Percentiles rank a stretch among this genome's conserved stretches.
Evolutionary conservation across 2,797 vertebrate genomes (phyloP).

Genomic region (Scyliorhinus canicula): DNA sequence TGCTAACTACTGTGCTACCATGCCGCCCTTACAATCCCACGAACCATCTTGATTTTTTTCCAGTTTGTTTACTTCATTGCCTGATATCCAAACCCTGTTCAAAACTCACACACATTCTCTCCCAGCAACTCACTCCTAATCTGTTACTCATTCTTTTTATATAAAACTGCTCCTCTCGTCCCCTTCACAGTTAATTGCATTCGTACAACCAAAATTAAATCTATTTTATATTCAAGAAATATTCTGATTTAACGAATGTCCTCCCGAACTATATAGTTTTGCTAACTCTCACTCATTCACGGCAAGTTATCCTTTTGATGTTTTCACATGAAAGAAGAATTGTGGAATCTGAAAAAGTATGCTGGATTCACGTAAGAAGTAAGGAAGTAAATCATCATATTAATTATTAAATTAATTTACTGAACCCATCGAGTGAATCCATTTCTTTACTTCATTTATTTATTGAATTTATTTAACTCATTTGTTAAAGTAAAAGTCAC

Average conservation of each 20-base stretch:
- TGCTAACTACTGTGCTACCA: no score
- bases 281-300: no score
- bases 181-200: background rate
- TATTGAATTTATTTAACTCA: background rate
- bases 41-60: no score
- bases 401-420: background rate
- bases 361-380: background rate
- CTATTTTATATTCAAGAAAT: background rate
- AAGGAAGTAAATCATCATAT: background rate
- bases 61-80: no score
- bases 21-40: no score
- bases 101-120: background rate
- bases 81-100: background rate
- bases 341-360: background rate
- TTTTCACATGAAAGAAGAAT: background rate
- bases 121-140: background rate
- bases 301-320: background rate
- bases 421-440: background rate
- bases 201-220: background rate
- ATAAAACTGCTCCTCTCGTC: background rate
- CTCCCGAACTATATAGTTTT: background rate
- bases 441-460: background rate
- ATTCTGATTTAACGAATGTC: background rate
- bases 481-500: background rate
- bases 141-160: no score